Percentiles rank a stretch among this genome's conserved stretches.
These are phyloP conservation scores for Poecilus cupreus DNA, from an alignment of 2,888 invertebrate species.

Conservation along the genomic window DNA sequence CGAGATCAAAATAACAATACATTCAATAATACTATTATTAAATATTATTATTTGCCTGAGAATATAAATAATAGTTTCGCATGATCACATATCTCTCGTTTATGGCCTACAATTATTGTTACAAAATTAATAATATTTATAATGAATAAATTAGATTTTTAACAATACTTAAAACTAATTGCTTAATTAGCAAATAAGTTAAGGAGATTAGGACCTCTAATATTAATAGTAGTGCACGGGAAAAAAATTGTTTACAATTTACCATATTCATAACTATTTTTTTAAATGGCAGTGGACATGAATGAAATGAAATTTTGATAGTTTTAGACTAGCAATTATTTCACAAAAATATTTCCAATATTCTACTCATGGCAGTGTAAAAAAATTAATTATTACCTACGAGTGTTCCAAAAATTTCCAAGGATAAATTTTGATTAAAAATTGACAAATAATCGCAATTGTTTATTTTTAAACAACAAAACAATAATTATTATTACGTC, in stretches of 20 bases:
- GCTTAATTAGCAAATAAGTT: constrained; percentile 42
- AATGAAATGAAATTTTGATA: background rate
- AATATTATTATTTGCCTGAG: constrained; percentile 27
- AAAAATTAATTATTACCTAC: constrained; percentile 29
- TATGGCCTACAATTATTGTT: constrained; percentile 44
- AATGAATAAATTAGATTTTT: constrained; percentile 41
- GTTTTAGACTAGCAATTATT: background rate
- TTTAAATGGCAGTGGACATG: constrained; percentile 48
- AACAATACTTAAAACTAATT: constrained; percentile 22
- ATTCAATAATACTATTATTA: constrained; percentile 4
- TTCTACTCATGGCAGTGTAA: constrained; percentile 24
- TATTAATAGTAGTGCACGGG: constrained; percentile 2
- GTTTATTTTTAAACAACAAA: constrained; percentile 58
- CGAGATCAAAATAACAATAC: constrained; percentile 60
- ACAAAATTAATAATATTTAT: background rate
- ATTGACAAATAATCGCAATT: constrained; percentile 5
- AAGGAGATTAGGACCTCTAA: constrained; percentile 20
- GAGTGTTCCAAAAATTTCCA: constrained; percentile 41
- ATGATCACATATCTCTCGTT: constrained; percentile 33
- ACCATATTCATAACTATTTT: background rate
- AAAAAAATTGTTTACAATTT: background rate
- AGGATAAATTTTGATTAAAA: constrained; percentile 20
- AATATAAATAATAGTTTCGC: constrained; percentile 23
- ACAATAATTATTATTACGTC: constrained; percentile 51
- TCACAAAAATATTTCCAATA: background rate